phyloP scores from a whole-genome alignment of 2,888 invertebrate genomes.

The Luperina nickerlii region DNA sequence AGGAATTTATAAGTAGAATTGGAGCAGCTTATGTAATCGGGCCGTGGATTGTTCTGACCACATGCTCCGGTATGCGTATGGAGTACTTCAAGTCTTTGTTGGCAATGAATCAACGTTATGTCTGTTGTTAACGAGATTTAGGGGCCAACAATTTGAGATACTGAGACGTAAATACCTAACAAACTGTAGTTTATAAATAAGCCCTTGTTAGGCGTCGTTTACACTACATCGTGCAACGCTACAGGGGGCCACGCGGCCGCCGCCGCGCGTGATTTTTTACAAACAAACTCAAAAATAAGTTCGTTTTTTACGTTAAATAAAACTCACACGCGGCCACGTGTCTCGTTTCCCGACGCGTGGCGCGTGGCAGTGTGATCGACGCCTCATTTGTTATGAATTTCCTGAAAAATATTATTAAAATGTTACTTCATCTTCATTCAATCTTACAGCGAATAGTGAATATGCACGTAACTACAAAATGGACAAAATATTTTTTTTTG shows the following conservation, averaged over 20 bases:
- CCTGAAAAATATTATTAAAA: background rate
- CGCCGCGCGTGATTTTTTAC: background rate
- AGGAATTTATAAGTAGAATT: conserved; percentile 59
- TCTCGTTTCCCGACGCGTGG: background rate
- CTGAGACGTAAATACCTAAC: background rate
- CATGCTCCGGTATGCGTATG: conserved; percentile 13
- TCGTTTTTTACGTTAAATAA: background rate
- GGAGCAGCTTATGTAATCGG: conserved; percentile 39
- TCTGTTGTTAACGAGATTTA: conserved; percentile 15
- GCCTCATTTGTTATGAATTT: background rate
- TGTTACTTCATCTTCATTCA: background rate
- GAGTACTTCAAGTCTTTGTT: conserved; percentile 40
- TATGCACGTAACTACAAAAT: too few species aligned
- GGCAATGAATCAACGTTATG: conserved; percentile 37
- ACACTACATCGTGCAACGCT: background rate
- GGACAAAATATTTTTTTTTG: too few species aligned
- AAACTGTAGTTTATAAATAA: conserved; percentile 16
- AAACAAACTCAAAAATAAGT: background rate
- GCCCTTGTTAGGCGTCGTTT: background rate
- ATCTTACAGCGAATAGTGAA: background rate
- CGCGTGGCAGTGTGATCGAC: background rate
- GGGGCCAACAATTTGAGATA: background rate
- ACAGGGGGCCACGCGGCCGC: background rate
- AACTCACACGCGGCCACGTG: too few species aligned
- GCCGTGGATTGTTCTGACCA: conserved; percentile 33